phyloP scores from a whole-genome alignment of 2,797 vertebrate genomes.

The Dicrostonyx torquatus region DNA sequence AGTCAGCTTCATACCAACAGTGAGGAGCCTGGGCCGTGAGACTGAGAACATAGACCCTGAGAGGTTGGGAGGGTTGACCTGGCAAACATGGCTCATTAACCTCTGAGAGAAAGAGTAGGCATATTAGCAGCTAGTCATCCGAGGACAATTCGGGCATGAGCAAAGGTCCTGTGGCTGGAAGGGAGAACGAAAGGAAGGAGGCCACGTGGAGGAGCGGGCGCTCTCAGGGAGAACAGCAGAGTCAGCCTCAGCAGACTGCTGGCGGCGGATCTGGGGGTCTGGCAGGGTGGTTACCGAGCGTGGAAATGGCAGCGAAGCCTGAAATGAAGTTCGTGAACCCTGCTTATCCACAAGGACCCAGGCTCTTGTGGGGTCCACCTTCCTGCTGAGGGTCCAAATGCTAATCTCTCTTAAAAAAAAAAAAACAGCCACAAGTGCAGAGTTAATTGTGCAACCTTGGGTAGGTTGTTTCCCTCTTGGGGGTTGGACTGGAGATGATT shows the following conservation, averaged over 20 bases:
- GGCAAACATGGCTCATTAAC: background rate
- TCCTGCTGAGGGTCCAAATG: background rate
- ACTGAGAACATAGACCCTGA: background rate
- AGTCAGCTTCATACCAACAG: background rate
- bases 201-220: rapidly evolving
- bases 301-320: rapidly evolving
- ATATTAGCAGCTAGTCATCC: background rate
- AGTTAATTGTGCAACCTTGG: constrained; percentile 34
- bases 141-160: background rate
- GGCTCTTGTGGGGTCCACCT: rapidly evolving
- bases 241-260: rapidly evolving
- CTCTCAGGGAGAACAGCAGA: rapidly evolving
- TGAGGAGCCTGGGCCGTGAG: rapidly evolving
- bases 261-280: rapidly evolving
- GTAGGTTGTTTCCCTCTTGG: constrained; percentile 44
- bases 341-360: background rate
- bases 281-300: background rate
- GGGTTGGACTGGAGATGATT: constrained; percentile 18
- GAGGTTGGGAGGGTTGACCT: background rate
- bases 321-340: background rate
- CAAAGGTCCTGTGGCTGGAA: constrained; percentile 37
- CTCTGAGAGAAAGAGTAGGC: background rate
- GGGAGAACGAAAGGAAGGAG: background rate
- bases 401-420: background rate
- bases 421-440: background rate